Conservation (phyloP, 2,113 vertebrate species). For the Poeciliopsis occidentalis region DNA sequence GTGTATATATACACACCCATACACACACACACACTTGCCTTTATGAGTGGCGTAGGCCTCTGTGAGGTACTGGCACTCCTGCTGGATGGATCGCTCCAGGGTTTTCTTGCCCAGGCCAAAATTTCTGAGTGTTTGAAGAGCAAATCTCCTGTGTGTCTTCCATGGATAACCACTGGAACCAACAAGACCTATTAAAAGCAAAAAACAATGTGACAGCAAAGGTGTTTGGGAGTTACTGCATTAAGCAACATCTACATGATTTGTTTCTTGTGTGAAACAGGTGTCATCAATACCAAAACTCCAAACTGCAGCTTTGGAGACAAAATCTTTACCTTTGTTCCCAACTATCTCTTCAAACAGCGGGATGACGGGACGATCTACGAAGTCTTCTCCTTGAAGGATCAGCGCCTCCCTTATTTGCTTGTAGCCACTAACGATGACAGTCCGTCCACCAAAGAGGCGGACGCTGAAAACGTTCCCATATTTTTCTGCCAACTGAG, state of each 20-base stretch:
- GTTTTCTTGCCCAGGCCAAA: slow-evolving; percentile 83
- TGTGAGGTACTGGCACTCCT: slow-evolving; percentile 74
- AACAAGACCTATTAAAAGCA: slow-evolving; percentile 67
- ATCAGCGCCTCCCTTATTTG: slow-evolving; percentile 80
- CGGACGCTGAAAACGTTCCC: slow-evolving; percentile 68
- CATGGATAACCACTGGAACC: slow-evolving; percentile 65
- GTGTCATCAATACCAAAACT: neutral
- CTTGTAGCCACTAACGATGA: slow-evolving; percentile 71
- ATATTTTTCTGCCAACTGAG: slow-evolving; percentile 73
- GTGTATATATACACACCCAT: too few relatives aligned
- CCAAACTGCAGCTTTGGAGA: neutral
- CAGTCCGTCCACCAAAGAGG: slow-evolving; percentile 16
- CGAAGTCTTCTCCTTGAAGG: slow-evolving; percentile 72
- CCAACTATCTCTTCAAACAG: neutral
- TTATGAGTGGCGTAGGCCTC: slow-evolving; percentile 74
- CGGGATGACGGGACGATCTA: slow-evolving; percentile 57
- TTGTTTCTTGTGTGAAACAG: neutral
- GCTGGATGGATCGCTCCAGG: slow-evolving; percentile 81
- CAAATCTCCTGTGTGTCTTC: slow-evolving; percentile 82
- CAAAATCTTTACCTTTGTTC: slow-evolving; percentile 61
- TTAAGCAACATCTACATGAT: neutral
- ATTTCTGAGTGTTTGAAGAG: slow-evolving; percentile 80
- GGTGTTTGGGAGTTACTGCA: neutral
- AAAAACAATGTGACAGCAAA: neutral
- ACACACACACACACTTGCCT: slow-evolving; percentile 56